Percentiles rank a stretch among this genome's conserved stretches.
Conservation (phyloP, 2,888 invertebrate species). For the Agrochola litura region DNA sequence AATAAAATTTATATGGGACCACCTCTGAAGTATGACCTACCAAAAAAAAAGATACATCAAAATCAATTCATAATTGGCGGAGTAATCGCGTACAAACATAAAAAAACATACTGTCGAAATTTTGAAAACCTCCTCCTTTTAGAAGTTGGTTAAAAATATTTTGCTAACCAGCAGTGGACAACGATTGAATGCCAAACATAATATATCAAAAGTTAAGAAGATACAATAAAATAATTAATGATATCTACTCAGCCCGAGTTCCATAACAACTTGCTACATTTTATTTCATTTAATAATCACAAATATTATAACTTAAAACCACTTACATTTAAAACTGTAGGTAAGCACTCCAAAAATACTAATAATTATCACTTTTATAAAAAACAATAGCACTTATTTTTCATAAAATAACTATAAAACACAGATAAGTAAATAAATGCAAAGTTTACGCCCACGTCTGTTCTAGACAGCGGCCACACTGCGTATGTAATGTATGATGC, state of each 20-base stretch:
- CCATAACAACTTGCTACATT: not conserved
- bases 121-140: no score
- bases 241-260: conserved; percentile 1
- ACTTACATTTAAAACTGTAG: conserved; percentile 13
- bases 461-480: not conserved
- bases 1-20: no score
- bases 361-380: conserved; percentile 5
- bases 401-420: not conserved
- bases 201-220: not conserved
- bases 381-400: not conserved
- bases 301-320: not conserved
- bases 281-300: conserved; percentile 3
- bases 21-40: no score
- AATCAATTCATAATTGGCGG: no score
- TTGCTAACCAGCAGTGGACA: not conserved
- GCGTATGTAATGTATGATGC: not conserved
- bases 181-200: not conserved
- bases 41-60: no score
- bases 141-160: not conserved
- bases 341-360: not conserved
- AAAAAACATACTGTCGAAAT: no score
- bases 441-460: not conserved
- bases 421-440: not conserved
- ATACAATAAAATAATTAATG: conserved; percentile 1
- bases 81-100: no score